Evolutionary conservation across 2,888 invertebrate species (phyloP), one percentile per base, ranked within the genome.

Genomic region (Acanthosepion lycidas): DNA sequence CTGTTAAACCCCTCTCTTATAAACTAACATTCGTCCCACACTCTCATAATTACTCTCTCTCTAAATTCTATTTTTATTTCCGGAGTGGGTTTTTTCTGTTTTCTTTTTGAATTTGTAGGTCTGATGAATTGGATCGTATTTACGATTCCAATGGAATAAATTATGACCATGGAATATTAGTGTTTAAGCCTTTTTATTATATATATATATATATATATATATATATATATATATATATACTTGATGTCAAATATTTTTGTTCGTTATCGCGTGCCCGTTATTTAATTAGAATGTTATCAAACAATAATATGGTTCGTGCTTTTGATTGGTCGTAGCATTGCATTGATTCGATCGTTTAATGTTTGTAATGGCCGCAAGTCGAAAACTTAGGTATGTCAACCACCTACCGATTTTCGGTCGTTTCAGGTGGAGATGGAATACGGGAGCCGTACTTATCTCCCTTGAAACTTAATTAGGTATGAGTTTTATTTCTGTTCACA

Each of bases 161-260:
- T n/a, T n/a, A n/a, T n/a, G n/a, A n/a, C n/a, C n/a, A n/a, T n/a
- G n/a, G n/a, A n/a, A n/a, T n/a, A n/a, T n/a, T n/a, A n/a, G n/a
- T n/a, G n/a, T n/a, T n/a, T n/a, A n/a, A n/a, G n/a, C n/a, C n/a
- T n/a, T n/a, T n/a, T n/a, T n/a, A n/a, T n/a, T n/a, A n/a, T 42
- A 78, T 78, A 78, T 78, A 78, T 78, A 78, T n/a, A 78, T 78
- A n/a, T 78, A n/a, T 78, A 78, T 78, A n/a, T 78, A 78, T 78
- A n/a, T 28, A 64, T 4, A 6, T 64, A 28, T 64, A 59, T 6
- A 20, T 15, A 8, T 12, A 15, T 51, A 15, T 51, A 15, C 15
- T 0, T 51, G 9, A 15, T 23, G 0, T 18, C 23, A 59, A 6
- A 20, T 64, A 64, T 64, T 26, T 64, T 8, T 64, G 26, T 8